Conservation (phyloP, 2,797 vertebrate species). For the Anas bahamensis region DNA sequence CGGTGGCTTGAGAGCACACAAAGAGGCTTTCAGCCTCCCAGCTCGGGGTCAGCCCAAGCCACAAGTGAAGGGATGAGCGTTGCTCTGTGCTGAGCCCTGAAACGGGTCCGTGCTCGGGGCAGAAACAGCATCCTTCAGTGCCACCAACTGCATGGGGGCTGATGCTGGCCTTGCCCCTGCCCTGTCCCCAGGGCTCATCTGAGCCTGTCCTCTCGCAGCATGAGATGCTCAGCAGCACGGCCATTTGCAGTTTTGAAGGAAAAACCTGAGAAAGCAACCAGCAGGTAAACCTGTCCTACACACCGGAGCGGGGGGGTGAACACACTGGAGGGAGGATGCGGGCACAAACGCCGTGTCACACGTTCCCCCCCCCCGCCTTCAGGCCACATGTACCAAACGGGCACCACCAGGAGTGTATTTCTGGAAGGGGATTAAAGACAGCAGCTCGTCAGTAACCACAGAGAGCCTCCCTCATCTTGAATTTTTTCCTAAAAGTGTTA, state of each 20-base stretch:
- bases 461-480: neutral
- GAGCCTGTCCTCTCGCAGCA: rapidly evolving
- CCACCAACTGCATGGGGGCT: neutral
- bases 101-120: rapidly evolving
- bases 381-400: rapidly evolving
- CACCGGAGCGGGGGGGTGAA: rapidly evolving
- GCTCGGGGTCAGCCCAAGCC: neutral
- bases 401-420: rapidly evolving
- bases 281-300: neutral
- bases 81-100: neutral
- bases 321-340: rapidly evolving
- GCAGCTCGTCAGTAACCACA: neutral
- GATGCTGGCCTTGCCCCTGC: rapidly evolving
- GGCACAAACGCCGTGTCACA: neutral
- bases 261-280: neutral
- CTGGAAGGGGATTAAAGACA: neutral
- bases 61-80: neutral
- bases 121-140: neutral
- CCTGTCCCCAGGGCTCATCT: rapidly evolving
- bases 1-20: neutral
- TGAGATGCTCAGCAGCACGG: neutral
- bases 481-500: neutral
- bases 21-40: neutral
- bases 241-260: neutral
- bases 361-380: neutral